These are phyloP conservation scores for Bombus pascuorum DNA, from an alignment of 1,140 invertebrate species.

Conservation along the genomic window DNA sequence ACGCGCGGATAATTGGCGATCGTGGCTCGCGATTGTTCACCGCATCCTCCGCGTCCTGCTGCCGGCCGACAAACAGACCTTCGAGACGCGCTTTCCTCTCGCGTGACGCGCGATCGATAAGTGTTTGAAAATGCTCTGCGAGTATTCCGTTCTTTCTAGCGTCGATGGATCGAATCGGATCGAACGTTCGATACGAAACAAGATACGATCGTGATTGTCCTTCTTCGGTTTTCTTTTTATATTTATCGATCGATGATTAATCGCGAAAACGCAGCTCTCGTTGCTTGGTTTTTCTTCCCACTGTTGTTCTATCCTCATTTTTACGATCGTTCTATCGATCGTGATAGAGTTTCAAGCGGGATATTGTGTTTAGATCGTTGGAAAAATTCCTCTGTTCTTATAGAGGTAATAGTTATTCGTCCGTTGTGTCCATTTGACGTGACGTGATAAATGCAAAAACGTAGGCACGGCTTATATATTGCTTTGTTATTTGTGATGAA, in stretches of 20 bases:
- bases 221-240: background rate
- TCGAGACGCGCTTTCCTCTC: background rate
- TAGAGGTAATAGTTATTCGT: too few species aligned
- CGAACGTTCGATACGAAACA: too few species aligned
- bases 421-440: background rate
- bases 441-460: background rate
- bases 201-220: background rate
- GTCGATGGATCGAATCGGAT: background rate
- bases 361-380: background rate
- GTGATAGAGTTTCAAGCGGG: background rate
- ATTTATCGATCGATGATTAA: background rate
- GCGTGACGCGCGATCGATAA: slow-evolving; percentile 19
- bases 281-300: too few species aligned
- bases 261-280: too few species aligned
- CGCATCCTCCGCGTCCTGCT: background rate
- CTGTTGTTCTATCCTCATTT: background rate
- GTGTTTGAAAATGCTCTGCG: background rate
- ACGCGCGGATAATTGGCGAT: slow-evolving; percentile 50
- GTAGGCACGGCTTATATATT: too few species aligned
- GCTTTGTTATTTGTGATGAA: too few species aligned
- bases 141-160: background rate
- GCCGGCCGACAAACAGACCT: background rate
- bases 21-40: slow-evolving; percentile 29
- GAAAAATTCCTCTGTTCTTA: background rate
- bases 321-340: background rate